These are phyloP conservation scores for Oscheius sp. DNA, from an alignment of 2,888 invertebrate species.

Conservation along the genomic window DNA sequence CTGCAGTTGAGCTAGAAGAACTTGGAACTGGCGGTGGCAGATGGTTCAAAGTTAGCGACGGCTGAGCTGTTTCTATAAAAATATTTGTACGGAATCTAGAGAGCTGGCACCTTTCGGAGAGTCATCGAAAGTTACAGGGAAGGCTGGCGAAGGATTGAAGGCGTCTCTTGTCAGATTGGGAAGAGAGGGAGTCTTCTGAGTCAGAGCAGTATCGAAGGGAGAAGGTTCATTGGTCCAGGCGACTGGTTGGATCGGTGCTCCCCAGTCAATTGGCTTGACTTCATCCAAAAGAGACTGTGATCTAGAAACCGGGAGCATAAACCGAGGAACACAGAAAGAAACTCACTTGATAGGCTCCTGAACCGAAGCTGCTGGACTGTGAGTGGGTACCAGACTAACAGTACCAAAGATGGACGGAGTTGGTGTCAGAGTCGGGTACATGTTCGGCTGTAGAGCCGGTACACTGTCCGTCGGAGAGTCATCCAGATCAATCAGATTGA, in stretches of 20 bases:
- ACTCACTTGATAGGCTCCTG: neutral
- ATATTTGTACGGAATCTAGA: neutral
- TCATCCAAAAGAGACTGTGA: constrained; percentile 21
- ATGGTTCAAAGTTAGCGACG: constrained; percentile 3
- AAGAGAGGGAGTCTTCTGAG: constrained; percentile 34
- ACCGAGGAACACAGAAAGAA: neutral
- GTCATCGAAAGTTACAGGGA: constrained; percentile 51
- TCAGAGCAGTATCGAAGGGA: neutral
- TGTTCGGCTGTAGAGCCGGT: constrained; percentile 7
- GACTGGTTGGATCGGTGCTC: neutral
- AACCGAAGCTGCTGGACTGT: neutral
- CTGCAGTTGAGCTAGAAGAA: neutral
- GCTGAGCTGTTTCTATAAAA: neutral
- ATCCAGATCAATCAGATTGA: constrained; percentile 50
- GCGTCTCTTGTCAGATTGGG: constrained; percentile 29
- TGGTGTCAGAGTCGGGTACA: constrained; percentile 25
- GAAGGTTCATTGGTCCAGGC: neutral
- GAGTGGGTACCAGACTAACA: neutral
- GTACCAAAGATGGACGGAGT: constrained; percentile 9
- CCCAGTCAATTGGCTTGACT: constrained; percentile 33
- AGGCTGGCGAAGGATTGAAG: constrained; percentile 23
- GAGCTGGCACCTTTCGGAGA: constrained; percentile 26
- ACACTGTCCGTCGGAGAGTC: constrained; percentile 43
- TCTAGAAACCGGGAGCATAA: neutral
- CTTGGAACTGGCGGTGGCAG: constrained; percentile 33